Evolutionary conservation across 2,888 invertebrate species (phyloP).

Genomic region (Himalopsyche japonica): DNA sequence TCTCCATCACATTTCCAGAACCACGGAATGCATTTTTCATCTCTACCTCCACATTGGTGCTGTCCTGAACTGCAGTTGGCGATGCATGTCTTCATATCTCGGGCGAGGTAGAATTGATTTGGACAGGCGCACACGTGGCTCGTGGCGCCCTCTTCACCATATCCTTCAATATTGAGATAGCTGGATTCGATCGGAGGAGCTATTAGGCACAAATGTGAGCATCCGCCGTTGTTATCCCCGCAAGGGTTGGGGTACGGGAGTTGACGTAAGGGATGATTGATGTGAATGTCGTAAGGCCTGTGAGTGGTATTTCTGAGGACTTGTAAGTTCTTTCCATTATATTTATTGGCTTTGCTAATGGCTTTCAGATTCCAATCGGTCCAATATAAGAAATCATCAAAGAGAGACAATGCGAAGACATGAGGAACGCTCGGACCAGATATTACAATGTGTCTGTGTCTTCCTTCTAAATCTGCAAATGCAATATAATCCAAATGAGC

Average conservation of each 20-base stretch:
- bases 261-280: slow-evolving; percentile 88
- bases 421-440: slow-evolving; percentile 87
- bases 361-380: slow-evolving; percentile 98
- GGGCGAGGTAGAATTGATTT: slow-evolving; percentile 84
- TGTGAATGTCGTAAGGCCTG: slow-evolving; percentile 90
- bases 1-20: slow-evolving; percentile 84
- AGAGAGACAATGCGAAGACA: slow-evolving; percentile 91
- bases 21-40: slow-evolving; percentile 65
- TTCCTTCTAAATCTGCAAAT: slow-evolving; percentile 90
- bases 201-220: slow-evolving; percentile 93
- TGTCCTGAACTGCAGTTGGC: slow-evolving; percentile 94
- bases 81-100: slow-evolving; percentile 84
- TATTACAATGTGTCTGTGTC: slow-evolving; percentile 79
- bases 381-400: slow-evolving; percentile 95
- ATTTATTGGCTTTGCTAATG: slow-evolving; percentile 89
- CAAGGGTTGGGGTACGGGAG: slow-evolving; percentile 88
- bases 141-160: slow-evolving; percentile 78
- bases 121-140: slow-evolving; percentile 90
- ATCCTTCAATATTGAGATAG: slow-evolving; percentile 76
- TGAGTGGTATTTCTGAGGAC: slow-evolving; percentile 89
- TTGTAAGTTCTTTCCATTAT: slow-evolving; percentile 75
- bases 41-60: slow-evolving; percentile 68
- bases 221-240: slow-evolving; percentile 89
- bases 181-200: slow-evolving; percentile 79
- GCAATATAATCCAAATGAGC: slow-evolving; percentile 98